Percentiles rank a stretch among this genome's conserved stretches.
These are phyloP conservation scores for Athene noctua DNA, from an alignment of 2,113 vertebrate genomes.

Conservation along the genomic window DNA sequence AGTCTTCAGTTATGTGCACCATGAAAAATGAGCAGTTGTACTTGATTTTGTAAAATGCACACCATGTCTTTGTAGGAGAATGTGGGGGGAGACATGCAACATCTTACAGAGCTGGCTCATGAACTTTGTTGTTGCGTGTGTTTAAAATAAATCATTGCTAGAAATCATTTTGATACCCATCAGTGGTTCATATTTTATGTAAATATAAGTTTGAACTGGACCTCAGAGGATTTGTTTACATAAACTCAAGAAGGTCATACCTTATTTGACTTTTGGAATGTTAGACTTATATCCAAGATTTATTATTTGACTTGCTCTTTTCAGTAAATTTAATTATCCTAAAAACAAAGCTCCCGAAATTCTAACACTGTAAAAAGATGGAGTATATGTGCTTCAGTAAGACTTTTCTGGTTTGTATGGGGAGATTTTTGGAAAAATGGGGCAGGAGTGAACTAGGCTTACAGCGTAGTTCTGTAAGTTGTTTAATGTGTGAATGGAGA, in stretches of 20 bases:
- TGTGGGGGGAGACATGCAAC: neutral
- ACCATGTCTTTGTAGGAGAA: neutral
- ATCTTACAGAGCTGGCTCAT: neutral
- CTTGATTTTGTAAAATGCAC: neutral
- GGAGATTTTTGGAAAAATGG: neutral
- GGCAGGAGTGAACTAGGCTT: neutral
- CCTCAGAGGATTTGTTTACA: neutral
- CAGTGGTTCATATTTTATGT: neutral
- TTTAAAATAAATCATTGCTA: neutral
- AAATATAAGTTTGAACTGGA: neutral
- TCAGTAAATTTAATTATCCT: neutral
- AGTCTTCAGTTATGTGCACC: neutral
- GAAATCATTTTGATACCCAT: neutral
- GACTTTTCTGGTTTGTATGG: neutral
- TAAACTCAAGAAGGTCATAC: neutral
- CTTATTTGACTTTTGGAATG: neutral
- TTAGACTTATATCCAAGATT: neutral
- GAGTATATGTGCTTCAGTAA: accelerated
- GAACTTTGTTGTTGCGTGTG: neutral
- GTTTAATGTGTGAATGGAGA: neutral
- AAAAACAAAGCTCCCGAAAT: neutral
- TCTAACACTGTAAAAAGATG: neutral
- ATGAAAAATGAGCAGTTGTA: neutral
- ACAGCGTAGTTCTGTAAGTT: neutral
- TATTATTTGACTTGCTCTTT: neutral